A percentile compares a stretch with the other conserved stretches of the same genome.
Evolutionary conservation across 2,888 invertebrate species (phyloP).

Genomic region (Plagiodera versicolora): DNA sequence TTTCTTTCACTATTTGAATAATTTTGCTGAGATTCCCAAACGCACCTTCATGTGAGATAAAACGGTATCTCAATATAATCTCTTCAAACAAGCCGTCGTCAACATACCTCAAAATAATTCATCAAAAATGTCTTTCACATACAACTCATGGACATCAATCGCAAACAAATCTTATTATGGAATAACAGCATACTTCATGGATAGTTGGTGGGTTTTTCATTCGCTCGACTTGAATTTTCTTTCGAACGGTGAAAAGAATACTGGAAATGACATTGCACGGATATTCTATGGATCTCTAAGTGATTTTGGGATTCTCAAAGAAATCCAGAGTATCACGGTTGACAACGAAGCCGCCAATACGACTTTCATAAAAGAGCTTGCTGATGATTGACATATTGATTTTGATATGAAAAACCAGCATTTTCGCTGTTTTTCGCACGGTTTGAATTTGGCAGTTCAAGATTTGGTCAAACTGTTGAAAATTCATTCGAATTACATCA

Average conservation of each 20-base stretch:
- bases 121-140: slow-evolving; percentile 29
- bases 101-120: not conserved
- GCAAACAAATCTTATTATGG: slow-evolving; percentile 35
- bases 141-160: slow-evolving; percentile 39
- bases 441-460: too few relatives aligned
- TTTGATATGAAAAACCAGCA: too few relatives aligned
- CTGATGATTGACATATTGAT: too few relatives aligned
- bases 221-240: slow-evolving; percentile 38
- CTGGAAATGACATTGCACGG: slow-evolving; percentile 35
- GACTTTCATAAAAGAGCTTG: too few relatives aligned
- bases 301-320: slow-evolving; percentile 27
- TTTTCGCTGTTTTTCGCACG: too few relatives aligned
- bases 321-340: too few relatives aligned
- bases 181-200: slow-evolving; percentile 38
- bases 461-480: too few relatives aligned
- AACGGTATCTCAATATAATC: slow-evolving; percentile 5
- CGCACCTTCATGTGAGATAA: slow-evolving; percentile 1
- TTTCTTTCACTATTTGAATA: not conserved
- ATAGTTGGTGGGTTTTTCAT: slow-evolving; percentile 31
- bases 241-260: slow-evolving; percentile 35
- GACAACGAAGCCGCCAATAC: too few relatives aligned
- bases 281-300: slow-evolving; percentile 24
- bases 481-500: too few relatives aligned
- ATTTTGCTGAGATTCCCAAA: slow-evolving; percentile 14
- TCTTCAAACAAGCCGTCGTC: slow-evolving; percentile 3